These are phyloP conservation scores for Limanda limanda DNA, from an alignment of 2,113 vertebrate species.

Conservation along the genomic window DNA sequence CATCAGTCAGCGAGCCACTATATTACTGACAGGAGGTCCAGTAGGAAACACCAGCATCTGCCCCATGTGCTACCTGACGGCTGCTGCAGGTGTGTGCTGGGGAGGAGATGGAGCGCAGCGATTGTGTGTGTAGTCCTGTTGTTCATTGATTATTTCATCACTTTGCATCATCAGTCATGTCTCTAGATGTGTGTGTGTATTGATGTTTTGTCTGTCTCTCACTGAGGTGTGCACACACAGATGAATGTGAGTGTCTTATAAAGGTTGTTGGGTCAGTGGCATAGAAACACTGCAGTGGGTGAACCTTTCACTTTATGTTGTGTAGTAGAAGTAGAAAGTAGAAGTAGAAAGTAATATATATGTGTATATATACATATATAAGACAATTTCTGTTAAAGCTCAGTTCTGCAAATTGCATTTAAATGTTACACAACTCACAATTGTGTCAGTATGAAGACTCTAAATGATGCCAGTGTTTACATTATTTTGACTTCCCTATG, in stretches of 20 bases:
- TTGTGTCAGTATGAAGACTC: too few relatives aligned
- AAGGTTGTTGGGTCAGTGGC: too few relatives aligned
- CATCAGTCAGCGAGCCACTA: constrained; percentile 49
- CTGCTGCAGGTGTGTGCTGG: constrained; percentile 22
- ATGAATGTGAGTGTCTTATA: not conserved
- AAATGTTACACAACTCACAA: too few relatives aligned
- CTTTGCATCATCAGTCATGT: not conserved
- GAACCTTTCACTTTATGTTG: too few relatives aligned
- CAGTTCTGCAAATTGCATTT: too few relatives aligned
- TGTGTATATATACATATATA: too few relatives aligned
- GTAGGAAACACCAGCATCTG: constrained; percentile 18
- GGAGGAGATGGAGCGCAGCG: not conserved
- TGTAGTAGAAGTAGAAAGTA: too few relatives aligned
- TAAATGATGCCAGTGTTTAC: too few relatives aligned
- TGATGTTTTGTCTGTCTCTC: not conserved
- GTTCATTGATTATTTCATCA: not conserved
- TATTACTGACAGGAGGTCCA: constrained; percentile 21
- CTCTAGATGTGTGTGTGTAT: not conserved
- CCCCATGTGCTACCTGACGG: constrained; percentile 1
- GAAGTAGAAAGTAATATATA: too few relatives aligned
- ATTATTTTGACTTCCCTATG: not conserved
- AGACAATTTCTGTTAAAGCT: too few relatives aligned
- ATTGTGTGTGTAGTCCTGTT: not conserved
- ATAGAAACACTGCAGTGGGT: too few relatives aligned
- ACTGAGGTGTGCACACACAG: not conserved